A percentile compares a stretch with the other conserved stretches of the same genome.
These are phyloP conservation scores for Allolobophora icterica DNA, from an alignment of 2,888 invertebrate genomes.

Conservation along the genomic window DNA sequence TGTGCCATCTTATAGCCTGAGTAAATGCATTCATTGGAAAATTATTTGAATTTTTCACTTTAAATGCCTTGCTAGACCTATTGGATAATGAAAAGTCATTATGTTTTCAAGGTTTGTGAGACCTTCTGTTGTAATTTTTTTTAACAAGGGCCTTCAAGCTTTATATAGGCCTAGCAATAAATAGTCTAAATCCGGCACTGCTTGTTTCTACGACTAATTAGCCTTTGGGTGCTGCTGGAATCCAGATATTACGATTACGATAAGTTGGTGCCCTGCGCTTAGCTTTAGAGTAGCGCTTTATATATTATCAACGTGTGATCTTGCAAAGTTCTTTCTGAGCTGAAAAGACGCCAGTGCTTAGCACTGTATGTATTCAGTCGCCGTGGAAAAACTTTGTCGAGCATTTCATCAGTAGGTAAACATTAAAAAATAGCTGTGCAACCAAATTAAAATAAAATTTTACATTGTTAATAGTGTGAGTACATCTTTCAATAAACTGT, in stretches of 20 bases:
- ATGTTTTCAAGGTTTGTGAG: no score
- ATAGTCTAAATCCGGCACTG: no score
- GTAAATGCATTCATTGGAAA: no score
- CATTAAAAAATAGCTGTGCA: background rate
- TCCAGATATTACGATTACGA: background rate
- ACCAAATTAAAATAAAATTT: background rate
- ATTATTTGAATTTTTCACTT: no score
- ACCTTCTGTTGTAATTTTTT: no score
- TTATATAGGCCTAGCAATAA: no score
- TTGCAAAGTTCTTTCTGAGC: background rate
- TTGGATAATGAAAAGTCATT: no score
- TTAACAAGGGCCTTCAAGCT: no score
- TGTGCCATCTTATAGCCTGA: no score
- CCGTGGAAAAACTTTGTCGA: background rate
- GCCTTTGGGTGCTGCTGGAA: no score
- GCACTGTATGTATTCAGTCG: background rate
- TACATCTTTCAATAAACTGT: background rate
- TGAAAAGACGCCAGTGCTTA: background rate
- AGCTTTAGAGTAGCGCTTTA: background rate
- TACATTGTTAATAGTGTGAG: background rate
- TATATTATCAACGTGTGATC: background rate
- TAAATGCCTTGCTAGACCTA: no score
- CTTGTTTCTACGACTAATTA: no score
- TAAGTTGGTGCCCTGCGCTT: background rate
- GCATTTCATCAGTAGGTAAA: background rate